Evolutionary conservation across 2,113 vertebrate genomes (phyloP).

Genomic region (Clupea harengus): DNA sequence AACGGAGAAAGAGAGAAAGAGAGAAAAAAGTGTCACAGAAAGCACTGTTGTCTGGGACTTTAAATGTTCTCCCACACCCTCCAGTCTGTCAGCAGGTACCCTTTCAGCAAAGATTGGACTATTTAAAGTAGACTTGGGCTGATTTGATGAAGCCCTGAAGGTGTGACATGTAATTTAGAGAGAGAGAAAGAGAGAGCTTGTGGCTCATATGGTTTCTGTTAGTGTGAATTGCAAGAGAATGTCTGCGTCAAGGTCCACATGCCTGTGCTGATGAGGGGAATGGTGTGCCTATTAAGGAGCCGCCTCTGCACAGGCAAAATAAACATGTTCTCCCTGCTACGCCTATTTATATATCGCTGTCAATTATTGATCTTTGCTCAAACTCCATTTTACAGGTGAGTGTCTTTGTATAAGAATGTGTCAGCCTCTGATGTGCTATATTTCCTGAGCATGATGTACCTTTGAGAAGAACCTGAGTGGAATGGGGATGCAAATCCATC

Average conservation of each 20-base stretch:
- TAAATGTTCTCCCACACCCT: neutral
- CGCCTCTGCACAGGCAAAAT: neutral
- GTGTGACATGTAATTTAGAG: conserved; percentile 3
- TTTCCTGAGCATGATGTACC: neutral
- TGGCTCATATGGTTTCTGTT: conserved; percentile 7
- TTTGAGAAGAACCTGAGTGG: neutral
- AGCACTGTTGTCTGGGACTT: neutral
- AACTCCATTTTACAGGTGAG: neutral
- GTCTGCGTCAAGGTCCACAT: neutral
- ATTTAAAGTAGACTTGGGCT: neutral
- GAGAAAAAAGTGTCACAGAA: neutral
- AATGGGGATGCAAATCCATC: neutral
- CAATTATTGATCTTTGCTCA: neutral
- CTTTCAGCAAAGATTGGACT: neutral
- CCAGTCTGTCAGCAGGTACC: neutral
- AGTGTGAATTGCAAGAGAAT: neutral
- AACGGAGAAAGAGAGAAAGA: neutral
- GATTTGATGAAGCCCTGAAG: neutral
- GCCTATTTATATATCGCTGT: neutral
- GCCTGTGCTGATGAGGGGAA: neutral
- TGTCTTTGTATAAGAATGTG: neutral
- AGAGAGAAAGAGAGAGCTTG: neutral
- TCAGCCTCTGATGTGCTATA: neutral
- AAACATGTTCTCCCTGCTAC: neutral
- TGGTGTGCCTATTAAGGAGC: neutral